These are phyloP conservation scores for Paraescarpia echinospica DNA, from an alignment of 1,140 invertebrate species.

Conservation along the genomic window DNA sequence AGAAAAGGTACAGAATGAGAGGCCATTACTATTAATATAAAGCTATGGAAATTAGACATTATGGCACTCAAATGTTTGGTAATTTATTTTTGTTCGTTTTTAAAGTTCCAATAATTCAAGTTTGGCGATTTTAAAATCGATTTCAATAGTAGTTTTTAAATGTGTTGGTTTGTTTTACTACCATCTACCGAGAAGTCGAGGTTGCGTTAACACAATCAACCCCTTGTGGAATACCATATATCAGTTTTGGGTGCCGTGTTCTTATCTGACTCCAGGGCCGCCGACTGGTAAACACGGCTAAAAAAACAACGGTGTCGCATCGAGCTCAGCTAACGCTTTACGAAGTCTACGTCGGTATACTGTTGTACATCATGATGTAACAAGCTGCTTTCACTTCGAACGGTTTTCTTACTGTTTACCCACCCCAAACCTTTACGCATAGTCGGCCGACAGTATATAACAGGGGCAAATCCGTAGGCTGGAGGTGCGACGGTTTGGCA, in stretches of 20 bases:
- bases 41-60: too few relatives aligned
- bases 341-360: neutral
- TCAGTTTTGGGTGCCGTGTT: neutral
- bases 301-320: neutral
- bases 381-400: neutral
- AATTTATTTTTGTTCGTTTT: too few relatives aligned
- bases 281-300: neutral
- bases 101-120: too few relatives aligned
- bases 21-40: too few relatives aligned
- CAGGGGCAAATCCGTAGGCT: too few relatives aligned
- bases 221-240: neutral
- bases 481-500: too few relatives aligned
- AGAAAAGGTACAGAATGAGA: too few relatives aligned
- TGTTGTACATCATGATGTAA: neutral
- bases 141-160: neutral
- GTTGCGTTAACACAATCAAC: neutral
- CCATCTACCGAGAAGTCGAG: neutral
- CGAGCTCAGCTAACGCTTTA: neutral
- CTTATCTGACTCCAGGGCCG: neutral
- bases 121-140: neutral
- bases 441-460: neutral
- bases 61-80: too few relatives aligned
- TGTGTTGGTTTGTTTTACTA: neutral
- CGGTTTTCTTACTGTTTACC: neutral
- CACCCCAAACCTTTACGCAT: neutral